Evolutionary conservation across 2,888 invertebrate species (phyloP).

Genomic region (Stenoptilia bipunctidactyla): DNA sequence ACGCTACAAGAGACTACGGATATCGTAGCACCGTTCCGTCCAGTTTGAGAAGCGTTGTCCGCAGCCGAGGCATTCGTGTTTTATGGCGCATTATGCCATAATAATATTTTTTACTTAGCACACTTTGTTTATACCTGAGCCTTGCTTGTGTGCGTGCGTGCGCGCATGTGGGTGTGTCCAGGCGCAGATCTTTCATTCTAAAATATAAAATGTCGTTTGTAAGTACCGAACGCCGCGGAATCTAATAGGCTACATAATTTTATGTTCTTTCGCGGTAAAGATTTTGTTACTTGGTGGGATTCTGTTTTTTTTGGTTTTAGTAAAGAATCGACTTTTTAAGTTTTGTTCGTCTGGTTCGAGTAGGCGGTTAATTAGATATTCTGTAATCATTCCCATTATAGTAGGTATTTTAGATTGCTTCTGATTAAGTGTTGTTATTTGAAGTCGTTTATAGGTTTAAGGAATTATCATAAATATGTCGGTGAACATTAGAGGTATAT

Average conservation of each 20-base stretch:
- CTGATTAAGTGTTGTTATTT: no score
- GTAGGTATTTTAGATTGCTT: no score
- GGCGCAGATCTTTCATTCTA: conserved; percentile 22
- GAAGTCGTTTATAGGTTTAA: no score
- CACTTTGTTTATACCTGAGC: conserved; percentile 45
- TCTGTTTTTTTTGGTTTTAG: conserved; percentile 21
- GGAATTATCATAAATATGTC: no score
- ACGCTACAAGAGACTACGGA: conserved; percentile 9
- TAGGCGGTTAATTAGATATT: neutral
- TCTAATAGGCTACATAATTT: conserved; percentile 49
- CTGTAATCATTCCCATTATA: no score
- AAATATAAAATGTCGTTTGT: conserved; percentile 39
- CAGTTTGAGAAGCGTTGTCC: conserved; percentile 41
- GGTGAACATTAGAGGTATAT: no score
- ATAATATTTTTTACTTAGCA: conserved; percentile 71
- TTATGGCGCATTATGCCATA: conserved; percentile 65
- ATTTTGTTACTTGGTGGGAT: conserved; percentile 46
- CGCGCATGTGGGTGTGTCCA: conserved; percentile 28
- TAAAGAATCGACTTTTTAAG: conserved; percentile 5
- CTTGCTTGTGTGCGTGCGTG: conserved; percentile 18
- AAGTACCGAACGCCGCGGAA: conserved; percentile 29
- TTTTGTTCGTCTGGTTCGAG: neutral
- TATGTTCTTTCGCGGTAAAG: conserved; percentile 59
- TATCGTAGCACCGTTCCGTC: conserved; percentile 16
- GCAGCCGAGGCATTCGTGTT: conserved; percentile 40